Base-by-base conservation (phyloP, 2,113 vertebrate genomes). In the Eublepharis macularius region DNA sequence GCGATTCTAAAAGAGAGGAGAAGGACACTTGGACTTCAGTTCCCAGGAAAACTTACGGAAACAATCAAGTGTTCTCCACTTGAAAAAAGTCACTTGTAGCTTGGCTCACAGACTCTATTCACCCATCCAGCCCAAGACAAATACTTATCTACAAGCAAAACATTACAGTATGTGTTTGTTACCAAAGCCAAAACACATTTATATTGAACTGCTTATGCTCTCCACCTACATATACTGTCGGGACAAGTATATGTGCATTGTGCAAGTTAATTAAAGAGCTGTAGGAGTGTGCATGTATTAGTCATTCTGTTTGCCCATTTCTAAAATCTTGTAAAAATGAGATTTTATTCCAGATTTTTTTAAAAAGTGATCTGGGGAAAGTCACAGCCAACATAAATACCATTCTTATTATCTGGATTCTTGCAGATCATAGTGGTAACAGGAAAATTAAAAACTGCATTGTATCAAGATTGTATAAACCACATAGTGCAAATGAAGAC, bases 281-380 rank as follows among this genome's bases (percentile, higher is more conserved):
- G 76, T 34, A 72, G 51, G 36, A 85, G 8, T 78, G 6, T n/a
- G 39, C 57, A 36, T 70, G 39, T 26, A 45, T 85, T 85, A 79
- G 29, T 85, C 83, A 79, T 4, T 77, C n/a, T 85, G 65, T 79
- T 34, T 60, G 10, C 76, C 39, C 66, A 43, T 72, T 82, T 73
- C 57, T 82, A 49, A 82, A 82, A 82, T 32, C 49, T 73, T 32
- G 43, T 69, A 69, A 72, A 82, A 81, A 72, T 54, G 16, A 82
- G 49, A 69, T 68, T 76, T 84, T 51, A 29, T 29, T 54, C 47
- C 6, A 69, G 65, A 51, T 34, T n/a, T 54, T 88, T 81, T 36
- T 60, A 66, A 36, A 43, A 36, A 39, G n/a, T 13, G 34, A 2
- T 0, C 45, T 60, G 2, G 3, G 24, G 36, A 12, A 47, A 73